Evolutionary conservation across 1,140 invertebrate species (phyloP), one percentile per base, ranked within the genome.

Genomic region (Dinoponera quadriceps): DNA sequence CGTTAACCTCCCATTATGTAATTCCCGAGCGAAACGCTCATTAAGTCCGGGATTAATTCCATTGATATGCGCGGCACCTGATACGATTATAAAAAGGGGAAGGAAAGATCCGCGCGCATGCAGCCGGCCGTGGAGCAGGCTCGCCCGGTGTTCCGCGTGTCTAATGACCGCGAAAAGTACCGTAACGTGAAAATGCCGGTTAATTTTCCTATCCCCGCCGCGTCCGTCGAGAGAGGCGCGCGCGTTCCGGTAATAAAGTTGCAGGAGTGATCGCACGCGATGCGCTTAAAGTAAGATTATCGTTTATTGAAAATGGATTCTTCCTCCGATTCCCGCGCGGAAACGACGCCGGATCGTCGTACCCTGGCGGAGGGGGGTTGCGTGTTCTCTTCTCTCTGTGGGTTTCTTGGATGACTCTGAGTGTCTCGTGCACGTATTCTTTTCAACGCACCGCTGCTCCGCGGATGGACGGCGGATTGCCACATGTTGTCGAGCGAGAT

Each of bases 1-100:
- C 62, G 33, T 77, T 77, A 77, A 77, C 49, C 66, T 77, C 48
- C 25, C 29, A 77, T 77, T 77, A 77, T 66, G 60, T 66, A 77
- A 77, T 66, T 77, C 29, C 29, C 38, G 16, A 1, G 49, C 49
- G 60, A 54, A 77, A 54, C 74, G 20, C 60, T 62, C 49, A 77
- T 77, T 66, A 66, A 77, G 48, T 22, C 59, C 44, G 48, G 49
- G 29, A 77, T 77, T 77, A 77, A 77, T 55, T 38, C 74, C 74
- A 77, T 66, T 77, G 74, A 77, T 77, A 66, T 54, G 60, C 48
- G 60, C 62, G 33, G 48, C 60, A 7, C 4, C 27, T 33, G 74
- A 66, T 77, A 27, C 29, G 51, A 69, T 59, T 48, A 11, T 38
- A n/a, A 71, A 59, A 77, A 62, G 62, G 11, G 9, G 44, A 74